Evolutionary conservation across 2,888 invertebrate genomes (phyloP), one percentile per base, ranked within the genome.

Genomic region (Torymus tubicola): DNA sequence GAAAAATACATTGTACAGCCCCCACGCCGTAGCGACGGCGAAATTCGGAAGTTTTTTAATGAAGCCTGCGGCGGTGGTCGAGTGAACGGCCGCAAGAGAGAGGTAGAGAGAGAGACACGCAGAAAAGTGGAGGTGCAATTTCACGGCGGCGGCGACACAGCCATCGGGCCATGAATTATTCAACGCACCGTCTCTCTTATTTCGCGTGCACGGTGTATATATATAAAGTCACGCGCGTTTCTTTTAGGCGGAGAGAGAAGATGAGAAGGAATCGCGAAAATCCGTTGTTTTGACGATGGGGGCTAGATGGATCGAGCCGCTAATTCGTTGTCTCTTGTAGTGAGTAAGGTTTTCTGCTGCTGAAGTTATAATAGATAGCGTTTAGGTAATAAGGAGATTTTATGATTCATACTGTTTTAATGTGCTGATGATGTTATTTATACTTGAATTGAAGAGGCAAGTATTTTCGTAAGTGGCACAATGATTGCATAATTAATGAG

Each of bases 111-210:
- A 14, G 13, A 52, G 13, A 60, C 21, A 69, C 14, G 21, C 16
- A 68, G 63, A 53, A 60, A 53, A 71, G 78, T 61, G 55, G 67
- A 60, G 72, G 72, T 78, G 67, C 60, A 67, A 72, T 72, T 78
- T 67, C 18, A 42, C 55, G 53, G 24, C 8, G 64, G 24, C 8
- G 64, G 69, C 57, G 13, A 64, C 60, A 31, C 68, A 21, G n/a
- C 52, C 67, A 52, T 52, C 21, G 2, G 21, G 2, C 11, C 42
- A 73, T 78, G 78, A 78, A 78, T 78, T 68, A 78, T 78, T 68
- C 73, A 73, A 31, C 52, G 53, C 10, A 57, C 61, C 16, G 55
- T 69, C 63, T 69, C 63, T 72, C 61, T 68, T 55, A 63, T 68
- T 73, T 73, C 61, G 67, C 68, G 68, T 55, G 76, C 69, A 18